Evolutionary conservation across 35 echinoderm and acorn worm species (phyloP), one percentile per base, ranked within the genome.

Genomic region (Acanthaster planci): DNA sequence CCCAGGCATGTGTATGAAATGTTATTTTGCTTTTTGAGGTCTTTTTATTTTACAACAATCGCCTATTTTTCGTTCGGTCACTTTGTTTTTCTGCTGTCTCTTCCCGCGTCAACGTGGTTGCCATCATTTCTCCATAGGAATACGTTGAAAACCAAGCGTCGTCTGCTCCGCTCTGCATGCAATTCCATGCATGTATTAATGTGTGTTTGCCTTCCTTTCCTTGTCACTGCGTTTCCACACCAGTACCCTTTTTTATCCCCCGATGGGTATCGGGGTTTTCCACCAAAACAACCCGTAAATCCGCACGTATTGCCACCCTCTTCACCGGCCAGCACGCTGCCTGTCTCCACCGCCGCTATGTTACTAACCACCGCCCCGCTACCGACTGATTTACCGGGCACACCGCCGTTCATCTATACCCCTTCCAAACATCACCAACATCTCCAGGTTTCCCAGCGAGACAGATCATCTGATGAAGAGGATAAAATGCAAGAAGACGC

Each of bases 341-440:
- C 81, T 58, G 81, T 53, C 18, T 37, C 81, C 54, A 34, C 56
- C 56, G 7, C 64, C 64, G 64, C 64, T 72, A 34, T 23, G 38
- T 53, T 83, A 38, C 27, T 83, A 83, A 83, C 81, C 53, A 83
- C 81, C 56, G 81, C 27, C 56, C 29, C 81, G 29, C 56, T 83
- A 53, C 81, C 81, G 14, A 83, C 52, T 15, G 79, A 44, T 32
- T 34, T 53, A 36, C 52, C 81, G 38, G 38, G 36, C 10, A 10
- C 56, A 8, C 31, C 52, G 10, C 54, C 27, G 81, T 83, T 83
- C 29, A 83, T 35, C 29, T 59, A 83, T 59, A 83, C 51, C 38
- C 81, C 81, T 83, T 83, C 81, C 81, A 83, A 83, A 83, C 81
- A 83, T 83, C 81, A 83, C 53, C 81, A 83, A 83, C 56, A 27